Evolutionary conservation across 2,113 vertebrate species (phyloP).

Genomic region (Varanus salvator): DNA sequence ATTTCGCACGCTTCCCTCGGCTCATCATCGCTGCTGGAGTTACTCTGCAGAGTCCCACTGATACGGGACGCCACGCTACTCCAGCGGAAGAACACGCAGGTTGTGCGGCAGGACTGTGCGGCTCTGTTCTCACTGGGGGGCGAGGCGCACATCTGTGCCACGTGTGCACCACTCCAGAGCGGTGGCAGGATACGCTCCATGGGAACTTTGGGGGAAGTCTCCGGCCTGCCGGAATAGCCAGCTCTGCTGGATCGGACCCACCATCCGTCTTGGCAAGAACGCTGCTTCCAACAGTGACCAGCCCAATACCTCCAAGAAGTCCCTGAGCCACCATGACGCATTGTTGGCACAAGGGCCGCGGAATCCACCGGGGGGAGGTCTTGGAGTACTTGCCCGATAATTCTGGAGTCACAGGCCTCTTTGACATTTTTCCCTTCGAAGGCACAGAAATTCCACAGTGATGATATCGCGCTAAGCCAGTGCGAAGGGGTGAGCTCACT

Average conservation of each 20-base stretch:
- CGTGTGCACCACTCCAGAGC: no score
- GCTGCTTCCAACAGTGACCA: background rate
- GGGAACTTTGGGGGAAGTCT: background rate
- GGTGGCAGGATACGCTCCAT: background rate
- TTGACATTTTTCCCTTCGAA: background rate
- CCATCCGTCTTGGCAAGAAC: background rate
- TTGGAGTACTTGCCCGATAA: background rate
- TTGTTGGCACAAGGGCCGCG: background rate
- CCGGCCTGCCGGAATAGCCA: background rate
- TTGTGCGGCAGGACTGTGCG: no score
- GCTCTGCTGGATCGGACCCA: background rate
- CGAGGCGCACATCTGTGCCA: no score
- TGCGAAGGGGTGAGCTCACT: constrained; percentile 58
- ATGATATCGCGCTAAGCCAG: background rate
- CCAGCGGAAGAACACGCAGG: no score
- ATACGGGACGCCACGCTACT: no score
- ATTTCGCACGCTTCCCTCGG: no score
- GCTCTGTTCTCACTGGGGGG: no score
- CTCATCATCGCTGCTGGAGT: no score
- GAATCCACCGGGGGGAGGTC: background rate
- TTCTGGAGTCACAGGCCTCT: accelerated
- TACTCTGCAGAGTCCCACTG: no score
- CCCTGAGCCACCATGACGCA: background rate
- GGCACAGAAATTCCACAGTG: constrained; percentile 52
- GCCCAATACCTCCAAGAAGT: background rate